Percentiles rank a stretch among this genome's conserved stretches.
Evolutionary conservation across 2,797 vertebrate genomes (phyloP).

Genomic region (Picus viridis): DNA sequence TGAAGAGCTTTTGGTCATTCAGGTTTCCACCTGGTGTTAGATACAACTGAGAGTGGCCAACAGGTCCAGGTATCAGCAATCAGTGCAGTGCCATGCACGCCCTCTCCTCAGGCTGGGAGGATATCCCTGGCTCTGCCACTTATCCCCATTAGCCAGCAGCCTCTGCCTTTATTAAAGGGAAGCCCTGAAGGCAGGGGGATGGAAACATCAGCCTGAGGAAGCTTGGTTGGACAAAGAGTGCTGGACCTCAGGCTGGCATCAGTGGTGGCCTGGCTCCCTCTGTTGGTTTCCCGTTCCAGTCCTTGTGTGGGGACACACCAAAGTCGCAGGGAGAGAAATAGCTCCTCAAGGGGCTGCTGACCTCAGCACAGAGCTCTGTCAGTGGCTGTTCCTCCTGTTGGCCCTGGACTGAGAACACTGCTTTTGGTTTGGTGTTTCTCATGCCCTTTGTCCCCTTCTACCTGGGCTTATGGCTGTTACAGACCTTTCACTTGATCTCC

Average conservation of each 20-base stretch:
- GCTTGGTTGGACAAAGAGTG: not conserved
- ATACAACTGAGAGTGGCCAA: not conserved
- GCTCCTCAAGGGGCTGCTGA: not conserved
- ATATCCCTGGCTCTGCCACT: not conserved
- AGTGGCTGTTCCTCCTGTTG: not conserved
- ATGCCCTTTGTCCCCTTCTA: not conserved
- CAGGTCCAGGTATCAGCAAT: not conserved
- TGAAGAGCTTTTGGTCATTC: not conserved
- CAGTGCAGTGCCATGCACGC: not conserved
- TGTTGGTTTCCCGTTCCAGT: not conserved
- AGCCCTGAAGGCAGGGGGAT: not conserved
- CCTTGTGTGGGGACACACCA: not conserved
- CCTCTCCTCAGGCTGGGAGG: not conserved
- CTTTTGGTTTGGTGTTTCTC: not conserved
- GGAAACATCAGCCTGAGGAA: not conserved
- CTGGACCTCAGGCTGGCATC: accelerated
- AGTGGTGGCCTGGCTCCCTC: slow-evolving; percentile 22
- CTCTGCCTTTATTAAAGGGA: not conserved
- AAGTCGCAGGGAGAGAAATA: not conserved
- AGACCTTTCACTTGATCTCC: not conserved
- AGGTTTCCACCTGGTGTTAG: not conserved
- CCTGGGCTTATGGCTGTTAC: not conserved
- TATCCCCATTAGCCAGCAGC: not conserved
- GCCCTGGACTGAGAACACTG: not conserved
- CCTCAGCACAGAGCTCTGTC: not conserved